phyloP scores from a whole-genome alignment of 2,888 invertebrate genomes.

The Drosophila mimica region DNA sequence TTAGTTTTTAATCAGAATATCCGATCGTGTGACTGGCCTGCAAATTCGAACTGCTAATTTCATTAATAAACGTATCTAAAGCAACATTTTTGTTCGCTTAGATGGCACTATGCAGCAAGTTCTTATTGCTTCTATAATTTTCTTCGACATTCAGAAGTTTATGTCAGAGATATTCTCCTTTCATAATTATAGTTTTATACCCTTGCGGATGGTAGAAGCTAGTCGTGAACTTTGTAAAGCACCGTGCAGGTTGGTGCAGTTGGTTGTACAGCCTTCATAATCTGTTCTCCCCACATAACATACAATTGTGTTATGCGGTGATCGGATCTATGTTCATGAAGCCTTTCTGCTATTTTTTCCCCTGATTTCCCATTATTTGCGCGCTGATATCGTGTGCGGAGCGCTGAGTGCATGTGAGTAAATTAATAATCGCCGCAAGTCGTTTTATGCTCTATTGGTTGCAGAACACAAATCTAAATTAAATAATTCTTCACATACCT shows the following conservation, averaged over 20 bases:
- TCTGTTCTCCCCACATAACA: background rate
- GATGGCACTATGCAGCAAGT: background rate
- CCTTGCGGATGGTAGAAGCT: background rate
- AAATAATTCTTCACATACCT: background rate
- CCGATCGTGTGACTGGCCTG: conserved; percentile 69
- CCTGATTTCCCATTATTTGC: no score
- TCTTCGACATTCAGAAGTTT: background rate
- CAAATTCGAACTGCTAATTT: conserved; percentile 51
- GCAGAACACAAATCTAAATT: background rate
- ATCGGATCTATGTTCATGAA: background rate
- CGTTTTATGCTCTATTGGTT: no score
- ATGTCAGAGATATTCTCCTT: background rate
- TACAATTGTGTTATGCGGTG: background rate
- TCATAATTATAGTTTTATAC: background rate
- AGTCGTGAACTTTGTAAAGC: background rate
- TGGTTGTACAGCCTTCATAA: background rate
- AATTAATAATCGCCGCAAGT: no score
- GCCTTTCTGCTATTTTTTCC: no score
- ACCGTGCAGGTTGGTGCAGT: background rate
- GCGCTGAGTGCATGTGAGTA: no score
- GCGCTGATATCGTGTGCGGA: no score
- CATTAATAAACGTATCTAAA: conserved; percentile 38
- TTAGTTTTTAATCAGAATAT: conserved; percentile 55
- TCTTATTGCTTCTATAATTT: background rate
- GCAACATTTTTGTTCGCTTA: conserved; percentile 10